Evolutionary conservation across 2,113 vertebrate species (phyloP).

Genomic region (Peromyscus maniculatus): DNA sequence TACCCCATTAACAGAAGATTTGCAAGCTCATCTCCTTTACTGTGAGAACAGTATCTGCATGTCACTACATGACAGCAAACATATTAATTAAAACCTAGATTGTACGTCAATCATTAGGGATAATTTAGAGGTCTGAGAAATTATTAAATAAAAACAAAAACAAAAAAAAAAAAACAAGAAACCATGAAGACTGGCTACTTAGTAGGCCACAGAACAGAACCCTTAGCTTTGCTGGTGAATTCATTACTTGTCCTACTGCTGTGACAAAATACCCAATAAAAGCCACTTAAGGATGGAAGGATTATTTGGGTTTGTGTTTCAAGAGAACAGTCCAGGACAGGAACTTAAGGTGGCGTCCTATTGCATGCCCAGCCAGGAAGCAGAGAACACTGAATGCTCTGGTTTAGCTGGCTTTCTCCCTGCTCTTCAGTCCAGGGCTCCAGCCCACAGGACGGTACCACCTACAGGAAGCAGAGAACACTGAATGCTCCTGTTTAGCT

Average conservation of each 20-base stretch:
- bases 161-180: too few species aligned
- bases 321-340: not conserved
- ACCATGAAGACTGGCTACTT: not conserved
- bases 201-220: not conserved
- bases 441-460: not conserved
- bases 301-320: not conserved
- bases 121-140: conserved; percentile 3
- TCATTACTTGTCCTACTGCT: too few species aligned
- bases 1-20: not conserved
- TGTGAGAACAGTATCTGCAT: not conserved
- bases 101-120: not conserved
- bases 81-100: conserved; percentile 46
- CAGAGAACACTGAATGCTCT: not conserved
- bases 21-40: not conserved
- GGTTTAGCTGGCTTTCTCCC: not conserved
- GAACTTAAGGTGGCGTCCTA: not conserved
- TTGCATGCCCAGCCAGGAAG: not conserved
- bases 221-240: not conserved
- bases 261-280: not conserved
- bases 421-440: not conserved
- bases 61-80: not conserved
- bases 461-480: not conserved
- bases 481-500: not conserved
- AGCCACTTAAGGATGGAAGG: not conserved
- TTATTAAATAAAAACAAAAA: not conserved